Conservation (phyloP, 2,797 vertebrate genomes). For the Tenualosa ilisha region DNA sequence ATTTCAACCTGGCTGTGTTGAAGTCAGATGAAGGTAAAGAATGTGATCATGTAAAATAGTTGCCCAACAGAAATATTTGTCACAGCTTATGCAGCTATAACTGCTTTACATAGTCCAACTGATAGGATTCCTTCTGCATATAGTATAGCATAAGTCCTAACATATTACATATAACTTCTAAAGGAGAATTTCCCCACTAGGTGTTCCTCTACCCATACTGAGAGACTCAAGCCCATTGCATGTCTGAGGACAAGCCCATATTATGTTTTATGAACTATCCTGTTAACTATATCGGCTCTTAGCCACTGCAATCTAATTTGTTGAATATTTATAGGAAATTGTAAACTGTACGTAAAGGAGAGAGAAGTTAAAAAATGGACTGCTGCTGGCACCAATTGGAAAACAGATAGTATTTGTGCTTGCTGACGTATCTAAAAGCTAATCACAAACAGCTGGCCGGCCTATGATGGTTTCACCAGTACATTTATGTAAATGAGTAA, state of each 20-base stretch:
- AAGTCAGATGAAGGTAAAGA: background rate
- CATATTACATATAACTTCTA: background rate
- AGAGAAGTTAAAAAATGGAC: background rate
- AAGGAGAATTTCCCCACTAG: background rate
- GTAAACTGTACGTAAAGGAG: background rate
- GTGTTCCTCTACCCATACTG: background rate
- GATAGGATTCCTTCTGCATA: background rate
- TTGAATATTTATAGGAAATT: background rate
- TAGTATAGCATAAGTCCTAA: background rate
- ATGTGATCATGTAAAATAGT: conserved; percentile 5
- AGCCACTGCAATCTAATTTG: background rate
- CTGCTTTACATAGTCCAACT: background rate
- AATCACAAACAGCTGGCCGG: background rate
- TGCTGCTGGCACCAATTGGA: background rate
- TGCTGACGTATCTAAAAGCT: background rate
- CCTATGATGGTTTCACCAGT: background rate
- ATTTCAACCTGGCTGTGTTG: background rate
- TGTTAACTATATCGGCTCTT: background rate
- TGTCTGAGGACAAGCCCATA: background rate
- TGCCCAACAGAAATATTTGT: background rate
- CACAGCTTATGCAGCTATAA: conserved; percentile 11
- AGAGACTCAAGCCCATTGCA: background rate
- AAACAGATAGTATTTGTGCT: background rate
- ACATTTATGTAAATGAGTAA: background rate
- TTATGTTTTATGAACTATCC: background rate